Evolutionary conservation across 2,888 invertebrate species (phyloP).

Genomic region (Cataglyphis rosenhaueri): DNA sequence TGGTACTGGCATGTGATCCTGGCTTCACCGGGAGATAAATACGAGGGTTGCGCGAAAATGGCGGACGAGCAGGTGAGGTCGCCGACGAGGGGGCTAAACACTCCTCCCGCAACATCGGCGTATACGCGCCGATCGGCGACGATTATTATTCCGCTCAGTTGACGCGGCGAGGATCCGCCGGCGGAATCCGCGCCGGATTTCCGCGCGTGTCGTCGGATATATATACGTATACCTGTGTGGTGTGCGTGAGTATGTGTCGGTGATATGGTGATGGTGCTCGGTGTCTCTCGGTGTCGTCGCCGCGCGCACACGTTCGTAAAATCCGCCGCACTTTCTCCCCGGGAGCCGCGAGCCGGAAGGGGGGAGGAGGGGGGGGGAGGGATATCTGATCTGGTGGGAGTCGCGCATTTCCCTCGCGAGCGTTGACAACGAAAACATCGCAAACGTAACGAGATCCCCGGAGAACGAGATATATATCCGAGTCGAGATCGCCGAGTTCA

Average conservation of each 20-base stretch:
- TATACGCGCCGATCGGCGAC: constrained; percentile 7
- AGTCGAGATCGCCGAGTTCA: too few species aligned
- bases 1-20: constrained; percentile 73
- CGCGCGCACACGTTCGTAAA: constrained; percentile 14
- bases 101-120: constrained; percentile 63
- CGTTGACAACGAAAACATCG: constrained; percentile 65
- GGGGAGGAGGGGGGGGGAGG: background rate
- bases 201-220: constrained; percentile 21
- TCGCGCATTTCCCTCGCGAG: constrained; percentile 7
- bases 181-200: constrained; percentile 50
- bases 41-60: constrained; percentile 87
- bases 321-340: background rate
- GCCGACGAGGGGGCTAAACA: constrained; percentile 81
- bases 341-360: background rate
- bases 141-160: constrained; percentile 57
- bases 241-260: constrained; percentile 20
- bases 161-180: constrained; percentile 49
- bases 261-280: constrained; percentile 49
- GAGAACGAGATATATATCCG: too few species aligned
- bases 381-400: background rate
- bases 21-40: constrained; percentile 76
- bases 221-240: background rate
- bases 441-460: too few species aligned
- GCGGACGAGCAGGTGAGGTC: constrained; percentile 92
- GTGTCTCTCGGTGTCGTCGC: constrained; percentile 10